Percentiles rank a stretch among this genome's conserved stretches.
These are phyloP conservation scores for Sesamia nonagrioides DNA, from an alignment of 1,140 invertebrate genomes.

Conservation along the genomic window DNA sequence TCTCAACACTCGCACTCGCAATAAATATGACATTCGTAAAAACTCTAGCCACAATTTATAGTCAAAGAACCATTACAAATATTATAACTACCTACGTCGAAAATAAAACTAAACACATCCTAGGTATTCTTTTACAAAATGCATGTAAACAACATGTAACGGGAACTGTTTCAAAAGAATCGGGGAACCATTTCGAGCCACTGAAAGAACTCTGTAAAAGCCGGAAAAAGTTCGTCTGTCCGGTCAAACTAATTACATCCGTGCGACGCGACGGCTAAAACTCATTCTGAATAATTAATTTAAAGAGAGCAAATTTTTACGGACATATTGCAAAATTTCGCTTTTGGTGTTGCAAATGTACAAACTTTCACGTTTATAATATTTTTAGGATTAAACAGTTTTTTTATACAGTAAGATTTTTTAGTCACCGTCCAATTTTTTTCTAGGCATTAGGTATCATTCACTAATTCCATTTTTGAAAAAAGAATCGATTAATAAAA, in stretches of 20 bases:
- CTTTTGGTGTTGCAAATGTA: neutral
- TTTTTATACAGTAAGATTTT: no score
- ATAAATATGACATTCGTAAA: no score
- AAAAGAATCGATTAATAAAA: no score
- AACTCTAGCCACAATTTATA: no score
- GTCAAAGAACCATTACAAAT: no score
- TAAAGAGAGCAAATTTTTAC: constrained; percentile 15
- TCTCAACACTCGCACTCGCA: no score
- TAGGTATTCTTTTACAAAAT: neutral
- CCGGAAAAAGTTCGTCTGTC: constrained; percentile 39
- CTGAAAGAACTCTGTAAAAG: constrained; percentile 7
- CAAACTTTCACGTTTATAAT: no score
- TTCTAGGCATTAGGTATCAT: no score
- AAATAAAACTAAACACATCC: no score
- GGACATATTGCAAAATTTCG: neutral
- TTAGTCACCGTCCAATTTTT: no score
- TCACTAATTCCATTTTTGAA: no score
- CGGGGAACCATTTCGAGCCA: neutral
- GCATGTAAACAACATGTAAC: neutral
- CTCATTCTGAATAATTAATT: constrained; percentile 47
- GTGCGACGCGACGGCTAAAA: constrained; percentile 7
- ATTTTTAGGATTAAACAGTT: neutral
- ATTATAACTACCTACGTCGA: no score
- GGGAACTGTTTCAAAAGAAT: neutral
- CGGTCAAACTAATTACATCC: constrained; percentile 41